phyloP scores from a whole-genome alignment of 2,888 invertebrate species.

The Molorchus minor region DNA sequence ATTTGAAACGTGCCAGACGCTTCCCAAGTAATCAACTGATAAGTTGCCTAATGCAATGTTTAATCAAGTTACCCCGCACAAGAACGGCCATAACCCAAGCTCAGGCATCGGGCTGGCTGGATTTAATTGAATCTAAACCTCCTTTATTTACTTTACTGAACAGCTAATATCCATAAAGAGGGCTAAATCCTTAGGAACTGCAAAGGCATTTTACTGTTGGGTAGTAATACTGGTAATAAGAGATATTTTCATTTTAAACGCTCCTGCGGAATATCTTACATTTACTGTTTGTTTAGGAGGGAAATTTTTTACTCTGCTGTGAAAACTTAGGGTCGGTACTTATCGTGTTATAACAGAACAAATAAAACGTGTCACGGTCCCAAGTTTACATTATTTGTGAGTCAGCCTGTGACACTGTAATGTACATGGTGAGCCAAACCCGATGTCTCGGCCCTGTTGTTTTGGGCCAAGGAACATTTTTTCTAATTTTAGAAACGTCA shows the following conservation, averaged over 20 bases:
- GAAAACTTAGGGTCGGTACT: slow-evolving; percentile 19
- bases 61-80: slow-evolving; percentile 47
- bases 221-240: slow-evolving; percentile 32
- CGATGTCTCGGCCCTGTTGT: too few relatives aligned
- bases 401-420: too few relatives aligned
- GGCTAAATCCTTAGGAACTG: slow-evolving; percentile 24
- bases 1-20: slow-evolving; percentile 29
- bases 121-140: slow-evolving; percentile 53
- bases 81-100: slow-evolving; percentile 21
- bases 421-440: too few relatives aligned
- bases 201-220: slow-evolving; percentile 34
- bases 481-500: too few relatives aligned
- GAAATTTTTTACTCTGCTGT: slow-evolving; percentile 21
- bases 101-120: slow-evolving; percentile 35
- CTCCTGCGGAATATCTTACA: slow-evolving; percentile 27
- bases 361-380: too few relatives aligned
- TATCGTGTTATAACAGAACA: background rate
- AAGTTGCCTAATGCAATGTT: slow-evolving; percentile 52
- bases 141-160: slow-evolving; percentile 43
- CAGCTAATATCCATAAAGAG: slow-evolving; percentile 53
- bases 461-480: too few relatives aligned
- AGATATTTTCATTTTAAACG: slow-evolving; percentile 40
- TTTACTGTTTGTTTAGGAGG: slow-evolving; percentile 30
- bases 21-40: slow-evolving; percentile 50
- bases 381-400: too few relatives aligned